Evolutionary conservation across 2,113 vertebrate genomes (phyloP), one percentile per base, ranked within the genome.

Genomic region (Heterochromis multidens): DNA sequence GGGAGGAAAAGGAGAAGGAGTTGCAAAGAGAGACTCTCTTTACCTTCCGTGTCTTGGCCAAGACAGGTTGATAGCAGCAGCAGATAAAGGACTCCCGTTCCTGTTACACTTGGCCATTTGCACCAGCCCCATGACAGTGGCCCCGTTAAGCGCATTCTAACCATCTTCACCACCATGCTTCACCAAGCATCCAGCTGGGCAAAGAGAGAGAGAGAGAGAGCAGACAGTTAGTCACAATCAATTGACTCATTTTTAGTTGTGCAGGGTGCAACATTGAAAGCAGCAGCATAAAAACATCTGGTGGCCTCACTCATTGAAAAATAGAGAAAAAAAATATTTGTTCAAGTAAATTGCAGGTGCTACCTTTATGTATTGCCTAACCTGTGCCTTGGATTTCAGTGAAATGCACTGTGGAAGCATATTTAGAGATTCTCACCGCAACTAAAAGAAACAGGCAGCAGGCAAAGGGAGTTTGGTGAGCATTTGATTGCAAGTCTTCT

Each of bases 11-110:
- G 43, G 43, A 57, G 16, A n/a, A 70, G 13, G n/a, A 23, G 13
- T 9, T 25, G 54, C 13, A 54, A 63, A 59, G 3, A 63, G 23
- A 79, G 40, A 52, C 23, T 31, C 2, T 12, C 16, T 81, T 93
- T 94, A 95, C 95, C 95, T 85, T 95, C 94, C 3, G 93, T 89
- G 74, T 95, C 94, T 87, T 95, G 95, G 85, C 93, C 91, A 1
- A 91, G 85, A 62, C 94, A 94, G 62, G 88, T 82, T 61, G 95
- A 93, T 21, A 95, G 81, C 81, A 95, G 92, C 81, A 95, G 89
- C 83, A 94, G 91, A 91, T 85, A 92, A 81, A 94, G 89, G 25
- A 93, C 88, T 88, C 84, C 90, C 10, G 82, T 79, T 92, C 90
- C 85, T 12, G 86, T 90, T 81, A 89, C 25, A 52, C 74, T 78